A percentile compares a stretch with the other conserved stretches of the same genome.
Conservation (phyloP, 2,888 invertebrate genomes). For the Elgonia sp. region DNA sequence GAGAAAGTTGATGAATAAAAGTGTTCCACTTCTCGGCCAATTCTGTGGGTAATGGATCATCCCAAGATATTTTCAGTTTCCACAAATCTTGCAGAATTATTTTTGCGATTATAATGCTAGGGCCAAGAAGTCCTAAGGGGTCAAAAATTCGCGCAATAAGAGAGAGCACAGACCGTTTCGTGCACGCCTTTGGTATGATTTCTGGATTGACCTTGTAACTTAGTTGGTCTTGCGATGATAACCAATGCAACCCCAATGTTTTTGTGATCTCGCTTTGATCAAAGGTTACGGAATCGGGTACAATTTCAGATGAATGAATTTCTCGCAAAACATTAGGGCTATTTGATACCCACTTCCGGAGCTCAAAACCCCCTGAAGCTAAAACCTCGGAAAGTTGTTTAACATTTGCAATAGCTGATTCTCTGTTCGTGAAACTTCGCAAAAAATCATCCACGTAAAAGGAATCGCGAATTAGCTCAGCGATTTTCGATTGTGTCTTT, state of each 20-base stretch:
- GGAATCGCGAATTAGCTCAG: background rate
- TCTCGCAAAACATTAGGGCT: background rate
- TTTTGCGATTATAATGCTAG: constrained; percentile 20
- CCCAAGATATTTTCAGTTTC: constrained; percentile 10
- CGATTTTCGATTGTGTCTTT: background rate
- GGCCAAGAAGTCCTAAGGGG: constrained; percentile 14
- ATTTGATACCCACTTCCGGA: constrained; percentile 32
- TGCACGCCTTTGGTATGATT: background rate
- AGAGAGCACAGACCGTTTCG: constrained; percentile 8
- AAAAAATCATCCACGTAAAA: constrained; percentile 28
- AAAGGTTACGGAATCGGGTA: background rate
- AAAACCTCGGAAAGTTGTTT: background rate
- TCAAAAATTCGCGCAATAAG: constrained; percentile 19
- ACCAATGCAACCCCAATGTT: constrained; percentile 18
- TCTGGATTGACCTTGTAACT: background rate
- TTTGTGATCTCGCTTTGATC: constrained; percentile 1
- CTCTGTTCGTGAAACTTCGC: constrained; percentile 4
- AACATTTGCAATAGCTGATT: background rate
- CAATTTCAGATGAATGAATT: background rate
- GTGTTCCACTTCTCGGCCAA: background rate
- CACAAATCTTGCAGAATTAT: constrained; percentile 23
- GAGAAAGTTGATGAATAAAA: background rate
- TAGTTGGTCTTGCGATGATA: constrained; percentile 1
- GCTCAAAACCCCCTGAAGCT: constrained; percentile 9
- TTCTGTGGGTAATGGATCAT: constrained; percentile 16